Evolutionary conservation across 2,888 invertebrate genomes (phyloP), one percentile per base, ranked within the genome.

Genomic region (Pandemis cinnamomeana): DNA sequence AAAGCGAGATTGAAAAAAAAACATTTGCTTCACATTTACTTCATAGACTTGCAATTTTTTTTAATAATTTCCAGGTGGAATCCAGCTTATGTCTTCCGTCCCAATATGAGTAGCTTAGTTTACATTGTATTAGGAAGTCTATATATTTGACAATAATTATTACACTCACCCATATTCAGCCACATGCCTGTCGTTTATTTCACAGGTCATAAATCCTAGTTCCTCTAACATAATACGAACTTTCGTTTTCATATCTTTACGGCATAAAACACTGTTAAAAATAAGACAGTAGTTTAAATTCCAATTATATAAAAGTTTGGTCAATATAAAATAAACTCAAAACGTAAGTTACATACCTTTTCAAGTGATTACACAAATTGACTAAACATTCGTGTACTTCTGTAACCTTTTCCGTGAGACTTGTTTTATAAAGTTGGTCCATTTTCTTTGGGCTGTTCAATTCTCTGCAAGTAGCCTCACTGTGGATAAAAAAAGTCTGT

Each of bases 311-410:
- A 42, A 7, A 15, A 15, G 7, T n/a, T n/a, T 7, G 44, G 7
- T 7, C 5, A 27, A 64, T 13, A 5, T 8, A 55, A 15, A 67
- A 46, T 63, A 46, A 63, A 63, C 6, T 46, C 10, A 46, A 6
- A 15, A 41, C 10, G n/a, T 58, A 58, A n/a, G 46, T 11, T 8
- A 20, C 13, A 53, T 3, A 90, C 90, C 86, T 84, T 46, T 82
- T 79, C 58, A 90, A 80, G 58, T 81, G 79, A 64, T 76, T 74
- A 72, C 80, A 80, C 71, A 90, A 74, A 72, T 80, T 79, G 11
- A 77, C 73, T 7, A 88, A 77, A 58, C 80, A 78, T 5, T 67
- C 36, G 15, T 76, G 76, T 4, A 82, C 83, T 61, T 78, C 77
- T 72, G 81, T 80, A 7, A 83, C 84, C 66, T 78, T 77, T 55